These are phyloP conservation scores for Fabriciana adippe DNA, from an alignment of 2,888 invertebrate species.

Conservation along the genomic window DNA sequence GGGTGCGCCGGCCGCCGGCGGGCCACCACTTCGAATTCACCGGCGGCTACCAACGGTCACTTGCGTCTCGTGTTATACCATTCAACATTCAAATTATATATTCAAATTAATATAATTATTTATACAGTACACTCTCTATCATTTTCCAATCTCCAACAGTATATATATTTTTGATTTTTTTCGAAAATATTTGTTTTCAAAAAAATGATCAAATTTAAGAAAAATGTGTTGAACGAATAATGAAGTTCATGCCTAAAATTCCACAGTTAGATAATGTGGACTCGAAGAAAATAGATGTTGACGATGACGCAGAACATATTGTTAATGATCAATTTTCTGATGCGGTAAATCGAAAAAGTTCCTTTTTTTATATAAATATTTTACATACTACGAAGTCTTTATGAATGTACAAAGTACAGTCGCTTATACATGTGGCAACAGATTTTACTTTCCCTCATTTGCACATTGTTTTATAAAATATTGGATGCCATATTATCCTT, in stretches of 20 bases:
- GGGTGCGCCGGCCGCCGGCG: no score
- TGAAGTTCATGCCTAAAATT: not conserved
- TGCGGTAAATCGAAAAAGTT: no score
- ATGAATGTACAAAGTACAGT: not conserved
- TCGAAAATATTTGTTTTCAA: not conserved
- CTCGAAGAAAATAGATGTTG: not conserved
- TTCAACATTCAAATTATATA: no score
- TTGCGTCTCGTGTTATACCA: no score
- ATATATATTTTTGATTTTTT: not conserved
- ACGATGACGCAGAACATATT: not conserved
- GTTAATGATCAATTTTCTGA: no score
- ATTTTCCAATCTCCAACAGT: no score
- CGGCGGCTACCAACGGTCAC: no score
- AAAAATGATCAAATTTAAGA: conserved; percentile 1
- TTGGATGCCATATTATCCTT: conserved; percentile 8
- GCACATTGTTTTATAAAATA: not conserved
- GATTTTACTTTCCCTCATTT: not conserved
- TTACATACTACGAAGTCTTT: not conserved
- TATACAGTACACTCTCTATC: no score
- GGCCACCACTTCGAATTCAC: no score
- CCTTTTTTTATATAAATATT: no score
- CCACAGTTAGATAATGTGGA: not conserved
- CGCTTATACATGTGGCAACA: not conserved
- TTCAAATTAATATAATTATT: no score
- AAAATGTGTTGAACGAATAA: not conserved